Evolutionary conservation across 2,888 invertebrate genomes (phyloP).

Genomic region (Tachina fera): DNA sequence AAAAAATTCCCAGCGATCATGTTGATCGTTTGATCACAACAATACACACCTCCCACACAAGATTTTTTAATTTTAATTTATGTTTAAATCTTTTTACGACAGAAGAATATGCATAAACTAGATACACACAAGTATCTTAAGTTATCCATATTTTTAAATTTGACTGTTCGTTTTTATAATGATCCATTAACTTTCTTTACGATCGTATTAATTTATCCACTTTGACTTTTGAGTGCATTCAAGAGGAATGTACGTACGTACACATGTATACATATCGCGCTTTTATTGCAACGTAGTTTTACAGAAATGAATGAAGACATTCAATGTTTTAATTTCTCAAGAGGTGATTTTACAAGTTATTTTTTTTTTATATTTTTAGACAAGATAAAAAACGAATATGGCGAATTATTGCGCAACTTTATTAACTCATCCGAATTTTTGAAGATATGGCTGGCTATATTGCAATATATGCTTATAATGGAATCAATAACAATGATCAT

Average conservation of each 20-base stretch:
- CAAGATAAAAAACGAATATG: too few species aligned
- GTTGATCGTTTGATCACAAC: slow-evolving; percentile 27
- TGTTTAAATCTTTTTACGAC: slow-evolving; percentile 32
- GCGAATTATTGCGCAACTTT: too few species aligned
- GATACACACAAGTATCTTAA: neutral
- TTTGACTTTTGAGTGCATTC: slow-evolving; percentile 27
- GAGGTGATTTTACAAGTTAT: too few species aligned
- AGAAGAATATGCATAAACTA: neutral
- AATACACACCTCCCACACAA: slow-evolving; percentile 46
- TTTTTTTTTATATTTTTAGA: too few species aligned
- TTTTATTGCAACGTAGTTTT: too few species aligned
- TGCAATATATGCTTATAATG: too few species aligned
- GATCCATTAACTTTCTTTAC: slow-evolving; percentile 53
- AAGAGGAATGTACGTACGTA: neutral
- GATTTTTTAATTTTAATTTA: slow-evolving; percentile 36
- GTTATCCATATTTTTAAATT: neutral
- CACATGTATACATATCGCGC: neutral
- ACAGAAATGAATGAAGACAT: too few species aligned
- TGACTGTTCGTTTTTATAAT: slow-evolving; percentile 26
- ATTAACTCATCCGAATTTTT: too few species aligned
- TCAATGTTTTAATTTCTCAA: too few species aligned
- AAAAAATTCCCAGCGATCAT: slow-evolving; percentile 39
- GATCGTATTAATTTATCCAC: slow-evolving; percentile 43
- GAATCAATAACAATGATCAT: too few species aligned
- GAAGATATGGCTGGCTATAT: too few species aligned